Conservation (phyloP, 53 echinoderm and acorn worm species). For the Patiria pectinifera region DNA sequence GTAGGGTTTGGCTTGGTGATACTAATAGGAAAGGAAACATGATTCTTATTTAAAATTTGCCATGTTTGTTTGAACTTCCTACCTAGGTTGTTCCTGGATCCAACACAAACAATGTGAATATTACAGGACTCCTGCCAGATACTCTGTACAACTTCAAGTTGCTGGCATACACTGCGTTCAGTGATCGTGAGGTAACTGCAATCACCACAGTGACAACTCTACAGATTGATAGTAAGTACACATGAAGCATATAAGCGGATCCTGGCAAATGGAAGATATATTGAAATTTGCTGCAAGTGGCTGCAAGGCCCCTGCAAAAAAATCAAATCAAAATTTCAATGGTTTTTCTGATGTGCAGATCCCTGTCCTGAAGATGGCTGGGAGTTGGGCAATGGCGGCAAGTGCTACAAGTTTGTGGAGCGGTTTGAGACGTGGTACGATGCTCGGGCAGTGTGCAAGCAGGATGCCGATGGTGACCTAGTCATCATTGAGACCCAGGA, state of each 20-base stretch:
- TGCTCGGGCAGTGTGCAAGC: conserved; percentile 74
- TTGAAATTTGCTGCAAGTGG: too few relatives aligned
- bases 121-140: conserved; percentile 64
- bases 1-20: too few relatives aligned
- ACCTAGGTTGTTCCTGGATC: conserved; percentile 44
- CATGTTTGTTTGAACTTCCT: background rate
- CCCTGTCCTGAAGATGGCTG: conserved; percentile 69
- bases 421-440: conserved; percentile 43
- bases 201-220: conserved; percentile 52
- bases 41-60: background rate
- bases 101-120: conserved; percentile 28
- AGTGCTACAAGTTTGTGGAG: conserved; percentile 67
- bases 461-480: conserved; percentile 72
- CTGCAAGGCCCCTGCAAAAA: too few relatives aligned
- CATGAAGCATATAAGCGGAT: background rate
- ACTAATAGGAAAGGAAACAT: too few relatives aligned
- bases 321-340: background rate
- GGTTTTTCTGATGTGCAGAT: conserved; percentile 42
- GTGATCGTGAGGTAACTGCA: conserved; percentile 20
- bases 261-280: too few relatives aligned
- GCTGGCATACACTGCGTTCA: conserved; percentile 50
- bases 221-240: conserved; percentile 47
- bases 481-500: conserved; percentile 78
- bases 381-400: conserved; percentile 46
- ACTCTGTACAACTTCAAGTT: conserved; percentile 66